Percentiles rank a stretch among this genome's conserved stretches.
Evolutionary conservation across 2,113 vertebrate species (phyloP).

Genomic region (Narcine bancroftii): DNA sequence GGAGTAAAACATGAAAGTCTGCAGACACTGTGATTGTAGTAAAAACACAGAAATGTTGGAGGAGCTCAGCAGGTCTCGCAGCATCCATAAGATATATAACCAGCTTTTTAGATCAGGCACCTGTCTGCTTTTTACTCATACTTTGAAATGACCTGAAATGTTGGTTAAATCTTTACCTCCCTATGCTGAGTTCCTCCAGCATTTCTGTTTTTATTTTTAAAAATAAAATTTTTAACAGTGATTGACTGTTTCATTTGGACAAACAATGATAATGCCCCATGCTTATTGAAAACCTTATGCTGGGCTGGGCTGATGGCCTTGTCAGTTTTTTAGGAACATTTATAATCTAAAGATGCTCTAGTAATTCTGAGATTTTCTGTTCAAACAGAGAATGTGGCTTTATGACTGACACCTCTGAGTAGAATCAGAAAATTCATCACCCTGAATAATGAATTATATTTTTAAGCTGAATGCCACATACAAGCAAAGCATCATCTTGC

Average conservation of each 20-base stretch:
- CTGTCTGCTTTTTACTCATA: no score
- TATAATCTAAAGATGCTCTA: neutral
- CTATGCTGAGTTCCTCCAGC: no score
- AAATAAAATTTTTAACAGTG: no score
- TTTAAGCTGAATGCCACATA: neutral
- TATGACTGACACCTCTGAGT: neutral
- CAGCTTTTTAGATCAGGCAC: no score
- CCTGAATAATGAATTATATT: neutral
- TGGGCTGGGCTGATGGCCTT: neutral
- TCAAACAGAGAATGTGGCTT: neutral
- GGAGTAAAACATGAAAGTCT: no score
- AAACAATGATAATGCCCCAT: neutral
- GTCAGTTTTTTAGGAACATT: neutral
- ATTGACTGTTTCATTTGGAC: neutral
- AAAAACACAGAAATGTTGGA: no score
- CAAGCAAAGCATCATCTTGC: neutral
- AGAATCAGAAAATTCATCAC: neutral
- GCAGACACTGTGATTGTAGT: no score
- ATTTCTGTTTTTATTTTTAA: no score
- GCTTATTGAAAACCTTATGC: neutral
- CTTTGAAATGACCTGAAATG: no score
- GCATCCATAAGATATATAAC: no score
- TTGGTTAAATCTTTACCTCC: no score
- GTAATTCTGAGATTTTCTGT: neutral
- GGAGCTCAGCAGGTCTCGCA: no score